Base-by-base conservation (phyloP, 2,113 vertebrate species). In the Myiopsitta monachus region DNA sequence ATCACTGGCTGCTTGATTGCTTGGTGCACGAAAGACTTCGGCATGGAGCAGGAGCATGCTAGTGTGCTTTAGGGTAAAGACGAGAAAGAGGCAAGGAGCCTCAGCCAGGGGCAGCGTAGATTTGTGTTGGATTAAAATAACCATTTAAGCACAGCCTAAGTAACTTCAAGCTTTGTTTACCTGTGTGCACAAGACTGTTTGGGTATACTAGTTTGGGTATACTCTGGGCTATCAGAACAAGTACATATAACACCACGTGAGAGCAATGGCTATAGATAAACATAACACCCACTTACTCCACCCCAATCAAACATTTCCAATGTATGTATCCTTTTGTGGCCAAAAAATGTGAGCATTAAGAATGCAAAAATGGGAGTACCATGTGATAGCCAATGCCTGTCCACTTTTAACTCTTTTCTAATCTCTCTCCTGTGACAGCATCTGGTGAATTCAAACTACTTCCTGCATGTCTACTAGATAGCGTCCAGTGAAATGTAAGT, bases 401-500 rank as follows among this genome's bases (percentile, higher is more conserved):
- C 46, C 90, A 12, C 47, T 62, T 92, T 51, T 69, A 83, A 55
- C 39, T 83, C 49, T 80, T 72, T 63, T 41, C 23, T 23, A 33
- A 57, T 73, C 22, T 8, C 9, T 78, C 17, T 87, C 46, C 62
- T 79, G 41, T 64, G 73, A 27, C 52, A 67, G 46, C 1, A 0
- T n/a, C 39, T 80, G 33, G 12, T 67, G 73, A 73, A 49, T 72
- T 78, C 27, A 8, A 36, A 28, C 62, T 64, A n/a, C 23, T 55
- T 11, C 14, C 36, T 83, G 47, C 22, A 4, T 22, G 23, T 36
- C 38, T n/a, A 9, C 30, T 63, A 62, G 31, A 30, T 26, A 59
- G 38, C 0, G 1, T 36, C 16, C 43, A 0, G 0, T 52, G 16
- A 44, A 47, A 63, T 27, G 14, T 44, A 27, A 47, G 31, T 18